Evolutionary conservation across 1,140 invertebrate species (phyloP).

Genomic region (Tyrophagus putrescentiae): DNA sequence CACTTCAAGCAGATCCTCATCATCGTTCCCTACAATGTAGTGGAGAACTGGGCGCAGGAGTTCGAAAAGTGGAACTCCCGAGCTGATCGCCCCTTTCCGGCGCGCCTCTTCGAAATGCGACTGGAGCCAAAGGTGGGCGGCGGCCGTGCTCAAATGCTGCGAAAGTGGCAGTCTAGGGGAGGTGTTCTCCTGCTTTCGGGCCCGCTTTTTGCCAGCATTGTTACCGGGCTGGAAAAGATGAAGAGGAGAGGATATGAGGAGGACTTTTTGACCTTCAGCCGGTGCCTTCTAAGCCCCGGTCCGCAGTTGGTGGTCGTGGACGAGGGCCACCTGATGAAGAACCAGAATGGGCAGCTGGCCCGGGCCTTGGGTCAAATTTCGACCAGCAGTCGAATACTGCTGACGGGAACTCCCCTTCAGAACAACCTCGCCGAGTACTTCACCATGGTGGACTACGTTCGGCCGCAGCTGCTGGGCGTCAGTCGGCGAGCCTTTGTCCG

Average conservation of each 20-base stretch:
- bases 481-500: slow-evolving; percentile 87
- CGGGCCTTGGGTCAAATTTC: slow-evolving; percentile 76
- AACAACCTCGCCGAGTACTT: slow-evolving; percentile 91
- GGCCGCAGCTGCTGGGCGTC: slow-evolving; percentile 71
- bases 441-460: slow-evolving; percentile 89
- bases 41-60: slow-evolving; percentile 95
- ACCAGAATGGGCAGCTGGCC: slow-evolving; percentile 81
- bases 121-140: slow-evolving; percentile 87
- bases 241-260: slow-evolving; percentile 91
- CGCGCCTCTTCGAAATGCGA: slow-evolving; percentile 72
- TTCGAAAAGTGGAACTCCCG: slow-evolving; percentile 73
- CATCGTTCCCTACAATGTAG: slow-evolving; percentile 96
- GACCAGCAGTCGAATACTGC: slow-evolving; percentile 62
- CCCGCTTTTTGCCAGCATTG: slow-evolving; percentile 30
- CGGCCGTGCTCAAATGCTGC: slow-evolving; percentile 55
- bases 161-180: slow-evolving; percentile 29
- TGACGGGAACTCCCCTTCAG: slow-evolving; percentile 91
- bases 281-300: slow-evolving; percentile 71
- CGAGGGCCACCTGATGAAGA: slow-evolving; percentile 91
- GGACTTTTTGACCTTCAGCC: slow-evolving; percentile 54
- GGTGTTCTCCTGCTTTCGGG: not conserved
- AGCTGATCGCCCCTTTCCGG: slow-evolving; percentile 43
- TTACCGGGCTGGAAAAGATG: slow-evolving; percentile 65
- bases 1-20: slow-evolving; percentile 59
- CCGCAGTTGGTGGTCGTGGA: slow-evolving; percentile 90